Evolutionary conservation across 2,797 vertebrate genomes (phyloP).

Genomic region (Pseudochirops corinnae): DNA sequence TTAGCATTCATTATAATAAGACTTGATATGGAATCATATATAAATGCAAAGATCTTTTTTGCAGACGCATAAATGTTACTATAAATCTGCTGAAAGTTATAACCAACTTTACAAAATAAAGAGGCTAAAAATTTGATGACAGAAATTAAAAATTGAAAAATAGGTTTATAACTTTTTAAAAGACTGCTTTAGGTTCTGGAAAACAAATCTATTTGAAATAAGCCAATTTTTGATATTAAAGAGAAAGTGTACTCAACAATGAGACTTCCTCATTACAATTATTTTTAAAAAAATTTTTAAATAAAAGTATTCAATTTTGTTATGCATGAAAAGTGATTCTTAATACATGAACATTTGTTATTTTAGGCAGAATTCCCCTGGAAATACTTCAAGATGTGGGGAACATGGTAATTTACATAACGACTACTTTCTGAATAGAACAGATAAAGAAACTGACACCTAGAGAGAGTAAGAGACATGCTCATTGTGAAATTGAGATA

Average conservation of each 20-base stretch:
- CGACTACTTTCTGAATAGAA: slow-evolving; percentile 24
- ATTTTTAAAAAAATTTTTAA: slow-evolving; percentile 9
- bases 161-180: slow-evolving; percentile 32
- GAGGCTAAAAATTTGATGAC: not conserved
- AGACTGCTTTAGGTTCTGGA: slow-evolving; percentile 38
- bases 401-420: not conserved
- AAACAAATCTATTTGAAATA: slow-evolving; percentile 35
- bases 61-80: slow-evolving; percentile 37
- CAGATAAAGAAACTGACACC: not conserved
- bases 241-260: not conserved
- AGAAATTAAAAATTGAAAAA: slow-evolving; percentile 46
- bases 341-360: slow-evolving; percentile 13
- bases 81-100: not conserved
- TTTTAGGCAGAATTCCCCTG: slow-evolving; percentile 24
- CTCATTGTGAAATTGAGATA: slow-evolving; percentile 1
- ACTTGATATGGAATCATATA: not conserved
- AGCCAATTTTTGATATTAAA: slow-evolving; percentile 56
- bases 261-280: not conserved
- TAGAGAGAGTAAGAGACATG: slow-evolving; percentile 16
- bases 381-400: slow-evolving; percentile 13
- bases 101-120: not conserved
- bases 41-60: slow-evolving; percentile 32
- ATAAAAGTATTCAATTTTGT: slow-evolving; percentile 39
- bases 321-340: slow-evolving; percentile 25
- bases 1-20: slow-evolving; percentile 20